Base-by-base conservation (phyloP, 2,113 vertebrate genomes). In the Tachysurus vachellii region DNA sequence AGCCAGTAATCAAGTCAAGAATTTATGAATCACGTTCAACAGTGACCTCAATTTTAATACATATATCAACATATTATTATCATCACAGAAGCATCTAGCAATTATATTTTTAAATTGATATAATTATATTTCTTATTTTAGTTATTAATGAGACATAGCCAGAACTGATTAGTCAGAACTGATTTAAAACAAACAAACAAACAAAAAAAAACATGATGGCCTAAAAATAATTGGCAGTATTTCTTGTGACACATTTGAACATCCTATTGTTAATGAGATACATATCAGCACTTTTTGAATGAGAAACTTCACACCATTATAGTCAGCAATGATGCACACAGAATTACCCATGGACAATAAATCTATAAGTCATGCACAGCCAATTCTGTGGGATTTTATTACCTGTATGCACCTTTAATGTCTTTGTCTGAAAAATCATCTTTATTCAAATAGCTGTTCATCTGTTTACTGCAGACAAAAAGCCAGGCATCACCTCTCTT, bases 401-500 rank as follows among this genome's bases (percentile, higher is more conserved):
- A 57, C 28, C 28, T 57, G 75, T 54, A n/a, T 54, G 6, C 14
- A 31, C 53, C 7, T 56, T 79, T 80, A 4, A 61, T 14, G 56
- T 81, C 11, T 81, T 44, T 54, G 7, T 80, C 3, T 57, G 10
- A 36, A n/a, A 70, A 44, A 31, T 26, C 19, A 8, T 9, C 50
- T 70, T 50, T 83, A 28, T 56, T 83, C 64, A 83, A 36, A 53
- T 7, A 54, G 64, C 50, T 84, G 11, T 50, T 68, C 21, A 70
- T 87, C 42, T 61, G 19, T 80, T 87, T 59, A 54, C 16, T 42
- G 21, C 8, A 36, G 36, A 64, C 21, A 82, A 82, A 75, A 62
- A 76, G 57, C 66, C 14, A 75, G 66, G 9, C 36, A 44, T 59
- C 68, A 70, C 53, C 21, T 86, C 31, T 66, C 84, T 57, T 59